A percentile compares a stretch with the other conserved stretches of the same genome.
Evolutionary conservation across 2,797 vertebrate species (phyloP).

Genomic region (Spatula versicolor): DNA sequence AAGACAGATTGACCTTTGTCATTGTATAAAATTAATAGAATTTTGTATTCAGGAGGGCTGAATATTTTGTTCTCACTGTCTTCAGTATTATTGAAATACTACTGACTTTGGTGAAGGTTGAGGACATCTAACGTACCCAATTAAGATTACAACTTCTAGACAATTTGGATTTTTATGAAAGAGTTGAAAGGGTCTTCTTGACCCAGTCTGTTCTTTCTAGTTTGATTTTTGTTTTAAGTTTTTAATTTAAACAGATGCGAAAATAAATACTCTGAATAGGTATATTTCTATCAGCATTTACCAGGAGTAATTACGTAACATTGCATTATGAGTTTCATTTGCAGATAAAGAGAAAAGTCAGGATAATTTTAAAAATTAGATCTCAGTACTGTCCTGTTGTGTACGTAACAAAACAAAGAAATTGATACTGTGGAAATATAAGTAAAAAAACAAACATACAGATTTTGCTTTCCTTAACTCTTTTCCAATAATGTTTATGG

Average conservation of each 20-base stretch:
- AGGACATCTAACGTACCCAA: not conserved
- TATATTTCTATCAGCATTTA: not conserved
- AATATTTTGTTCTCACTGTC: not conserved
- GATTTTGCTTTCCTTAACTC: not conserved
- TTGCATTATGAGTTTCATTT: not conserved
- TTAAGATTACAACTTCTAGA: not conserved
- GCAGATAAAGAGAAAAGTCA: not conserved
- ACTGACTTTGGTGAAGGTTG: not conserved
- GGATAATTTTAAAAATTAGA: not conserved
- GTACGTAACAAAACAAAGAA: not conserved
- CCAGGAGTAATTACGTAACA: not conserved
- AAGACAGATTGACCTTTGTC: not conserved
- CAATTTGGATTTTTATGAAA: not conserved
- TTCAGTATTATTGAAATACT: not conserved
- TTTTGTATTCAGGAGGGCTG: not conserved
- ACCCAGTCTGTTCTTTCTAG: not conserved
- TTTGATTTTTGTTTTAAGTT: not conserved
- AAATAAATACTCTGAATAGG: not conserved
- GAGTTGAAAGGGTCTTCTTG: not conserved
- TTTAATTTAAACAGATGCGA: not conserved
- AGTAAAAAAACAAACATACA: not conserved
- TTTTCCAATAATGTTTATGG: conserved; percentile 38
- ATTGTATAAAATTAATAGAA: rapidly evolving
- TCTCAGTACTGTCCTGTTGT: not conserved
- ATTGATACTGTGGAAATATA: not conserved